A percentile compares a stretch with the other conserved stretches of the same genome.
phyloP scores from a whole-genome alignment of 2,888 invertebrate species.

The Ochropacha duplaris region DNA sequence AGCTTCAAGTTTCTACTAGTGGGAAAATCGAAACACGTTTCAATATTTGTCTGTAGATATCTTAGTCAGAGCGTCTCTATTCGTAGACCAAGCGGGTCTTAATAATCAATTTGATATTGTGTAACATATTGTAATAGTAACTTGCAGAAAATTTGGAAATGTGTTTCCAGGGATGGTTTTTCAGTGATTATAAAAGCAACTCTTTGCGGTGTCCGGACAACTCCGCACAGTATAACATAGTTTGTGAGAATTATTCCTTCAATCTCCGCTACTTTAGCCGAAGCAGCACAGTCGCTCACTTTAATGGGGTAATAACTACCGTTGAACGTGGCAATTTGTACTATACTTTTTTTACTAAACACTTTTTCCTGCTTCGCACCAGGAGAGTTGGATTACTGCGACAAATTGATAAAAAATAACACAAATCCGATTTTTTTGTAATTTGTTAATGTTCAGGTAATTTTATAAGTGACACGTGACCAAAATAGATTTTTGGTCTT shows the following conservation, averaged over 20 bases:
- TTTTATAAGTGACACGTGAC: too few relatives aligned
- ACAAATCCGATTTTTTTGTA: conserved; percentile 22
- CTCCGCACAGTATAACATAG: conserved; percentile 37
- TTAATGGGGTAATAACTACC: conserved; percentile 72
- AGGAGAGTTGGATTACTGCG: conserved; percentile 40
- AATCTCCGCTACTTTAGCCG: conserved; percentile 52
- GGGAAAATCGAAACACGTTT: background rate
- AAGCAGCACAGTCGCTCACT: conserved; percentile 52
- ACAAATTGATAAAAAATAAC: conserved; percentile 38
- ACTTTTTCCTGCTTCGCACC: conserved; percentile 55
- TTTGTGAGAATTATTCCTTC: conserved; percentile 58
- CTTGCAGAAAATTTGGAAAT: background rate
- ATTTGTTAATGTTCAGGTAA: too few relatives aligned
- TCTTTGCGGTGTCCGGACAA: conserved; percentile 10
- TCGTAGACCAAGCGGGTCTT: too few relatives aligned
- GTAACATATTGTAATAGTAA: too few relatives aligned
- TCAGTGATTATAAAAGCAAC: conserved; percentile 4
- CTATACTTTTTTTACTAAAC: conserved; percentile 54
- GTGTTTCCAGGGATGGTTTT: background rate
- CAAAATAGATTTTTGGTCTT: too few relatives aligned
- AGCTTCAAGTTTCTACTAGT: background rate
- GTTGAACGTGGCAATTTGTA: conserved; percentile 65
- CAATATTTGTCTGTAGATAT: background rate
- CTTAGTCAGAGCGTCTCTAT: background rate
- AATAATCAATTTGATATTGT: too few relatives aligned